Conservation (phyloP, 2,113 vertebrate species). For the Isichthys henryi region DNA sequence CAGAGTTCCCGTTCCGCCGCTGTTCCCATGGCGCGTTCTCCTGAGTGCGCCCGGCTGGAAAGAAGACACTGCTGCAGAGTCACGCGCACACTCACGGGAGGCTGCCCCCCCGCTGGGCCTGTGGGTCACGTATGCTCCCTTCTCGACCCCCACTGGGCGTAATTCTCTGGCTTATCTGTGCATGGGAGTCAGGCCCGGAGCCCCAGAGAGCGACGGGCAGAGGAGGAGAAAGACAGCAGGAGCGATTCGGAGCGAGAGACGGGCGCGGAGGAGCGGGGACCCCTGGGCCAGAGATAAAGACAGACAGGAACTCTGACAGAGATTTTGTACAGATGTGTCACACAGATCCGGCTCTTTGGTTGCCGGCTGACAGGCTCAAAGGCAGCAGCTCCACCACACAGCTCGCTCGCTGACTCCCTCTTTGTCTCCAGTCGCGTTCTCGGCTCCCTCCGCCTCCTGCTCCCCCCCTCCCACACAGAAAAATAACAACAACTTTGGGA, state of each 20-base stretch:
- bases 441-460: not conserved
- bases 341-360: constrained; percentile 59
- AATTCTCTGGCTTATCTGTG: constrained; percentile 58
- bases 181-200: constrained; percentile 39
- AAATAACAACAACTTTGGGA: constrained; percentile 50
- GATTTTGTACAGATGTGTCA: constrained; percentile 60
- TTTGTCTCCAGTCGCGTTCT: not conserved
- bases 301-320: constrained; percentile 46
- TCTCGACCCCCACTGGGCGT: constrained; percentile 6
- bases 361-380: constrained; percentile 50
- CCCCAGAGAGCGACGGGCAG: constrained; percentile 35
- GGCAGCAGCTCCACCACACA: constrained; percentile 33
- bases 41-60: not conserved
- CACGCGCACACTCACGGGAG: not conserved
- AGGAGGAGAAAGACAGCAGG: constrained; percentile 15
- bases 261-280: constrained; percentile 13
- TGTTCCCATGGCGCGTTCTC: not conserved
- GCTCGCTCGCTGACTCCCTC: not conserved
- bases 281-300: constrained; percentile 35
- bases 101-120: not conserved
- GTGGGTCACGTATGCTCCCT: not conserved
- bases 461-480: constrained; percentile 12
- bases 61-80: not conserved
- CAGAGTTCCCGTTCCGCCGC: not conserved
- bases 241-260: constrained; percentile 7